Evolutionary conservation across 2,113 vertebrate genomes (phyloP).

Genomic region (Turdus rufiventris): DNA sequence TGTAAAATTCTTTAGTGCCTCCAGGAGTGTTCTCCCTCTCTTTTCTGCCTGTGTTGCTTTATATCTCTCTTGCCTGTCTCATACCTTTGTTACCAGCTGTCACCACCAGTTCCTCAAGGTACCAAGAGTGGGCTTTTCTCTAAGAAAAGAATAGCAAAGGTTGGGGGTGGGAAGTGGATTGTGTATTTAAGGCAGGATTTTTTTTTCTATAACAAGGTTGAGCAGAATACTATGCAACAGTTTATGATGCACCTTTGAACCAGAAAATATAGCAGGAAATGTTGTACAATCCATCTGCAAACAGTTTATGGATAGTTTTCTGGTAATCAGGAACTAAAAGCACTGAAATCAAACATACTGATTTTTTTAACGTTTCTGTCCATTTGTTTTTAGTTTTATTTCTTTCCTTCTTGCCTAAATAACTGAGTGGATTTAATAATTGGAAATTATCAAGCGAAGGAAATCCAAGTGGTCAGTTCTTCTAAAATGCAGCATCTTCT

Average conservation of each 20-base stretch:
- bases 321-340: background rate
- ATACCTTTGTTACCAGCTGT: background rate
- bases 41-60: background rate
- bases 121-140: background rate
- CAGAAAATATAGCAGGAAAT: background rate
- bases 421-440: background rate
- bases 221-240: background rate
- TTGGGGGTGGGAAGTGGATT: accelerated
- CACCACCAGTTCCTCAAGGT: background rate
- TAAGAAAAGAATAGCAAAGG: background rate
- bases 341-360: background rate
- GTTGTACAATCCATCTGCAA: background rate
- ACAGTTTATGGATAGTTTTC: background rate
- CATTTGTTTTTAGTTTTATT: background rate
- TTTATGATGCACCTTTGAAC: constrained; percentile 15
- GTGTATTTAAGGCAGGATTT: background rate
- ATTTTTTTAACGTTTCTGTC: background rate
- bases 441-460: background rate
- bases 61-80: background rate
- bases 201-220: background rate
- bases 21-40: background rate
- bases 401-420: background rate
- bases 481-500: background rate
- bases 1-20: background rate
- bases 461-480: background rate